phyloP scores from a whole-genome alignment of 2,113 vertebrate genomes.

The Salvelinus alpinus region DNA sequence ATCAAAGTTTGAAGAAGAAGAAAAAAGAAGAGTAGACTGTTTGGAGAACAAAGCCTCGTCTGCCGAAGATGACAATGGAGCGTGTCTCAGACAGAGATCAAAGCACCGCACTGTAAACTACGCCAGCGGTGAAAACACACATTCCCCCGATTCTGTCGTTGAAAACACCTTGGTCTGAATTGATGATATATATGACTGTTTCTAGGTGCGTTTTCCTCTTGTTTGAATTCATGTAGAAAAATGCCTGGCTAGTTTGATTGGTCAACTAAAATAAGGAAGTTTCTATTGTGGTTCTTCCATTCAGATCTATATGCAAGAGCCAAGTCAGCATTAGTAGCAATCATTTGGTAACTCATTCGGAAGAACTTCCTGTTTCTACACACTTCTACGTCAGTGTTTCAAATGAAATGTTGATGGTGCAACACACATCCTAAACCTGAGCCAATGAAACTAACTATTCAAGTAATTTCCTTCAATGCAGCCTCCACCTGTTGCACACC shows the following conservation, averaged over 20 bases:
- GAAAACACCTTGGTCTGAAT: not conserved
- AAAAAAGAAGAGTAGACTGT: not conserved
- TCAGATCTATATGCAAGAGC: not conserved
- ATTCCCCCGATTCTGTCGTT: not conserved
- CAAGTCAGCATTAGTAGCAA: not conserved
- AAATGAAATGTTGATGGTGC: not conserved
- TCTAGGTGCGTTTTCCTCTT: not conserved
- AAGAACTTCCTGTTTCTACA: not conserved
- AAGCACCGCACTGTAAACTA: slow-evolving; percentile 26
- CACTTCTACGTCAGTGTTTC: not conserved
- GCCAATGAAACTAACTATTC: too few species aligned
- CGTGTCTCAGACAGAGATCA: slow-evolving; percentile 26
- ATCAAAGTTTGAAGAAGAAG: slow-evolving; percentile 30
- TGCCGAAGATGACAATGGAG: slow-evolving; percentile 33
- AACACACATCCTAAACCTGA: not conserved
- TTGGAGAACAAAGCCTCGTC: slow-evolving; percentile 37
- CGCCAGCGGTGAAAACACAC: not conserved
- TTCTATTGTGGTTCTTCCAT: not conserved
- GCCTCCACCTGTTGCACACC: not conserved
- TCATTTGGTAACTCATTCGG: not conserved
- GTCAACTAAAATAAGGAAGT: not conserved
- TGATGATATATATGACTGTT: not conserved
- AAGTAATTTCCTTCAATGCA: too few species aligned
- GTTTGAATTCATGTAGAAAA: not conserved
- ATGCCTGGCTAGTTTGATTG: not conserved